These are phyloP conservation scores for Papilio xuthus DNA, from an alignment of 1,140 invertebrate species.

Conservation along the genomic window DNA sequence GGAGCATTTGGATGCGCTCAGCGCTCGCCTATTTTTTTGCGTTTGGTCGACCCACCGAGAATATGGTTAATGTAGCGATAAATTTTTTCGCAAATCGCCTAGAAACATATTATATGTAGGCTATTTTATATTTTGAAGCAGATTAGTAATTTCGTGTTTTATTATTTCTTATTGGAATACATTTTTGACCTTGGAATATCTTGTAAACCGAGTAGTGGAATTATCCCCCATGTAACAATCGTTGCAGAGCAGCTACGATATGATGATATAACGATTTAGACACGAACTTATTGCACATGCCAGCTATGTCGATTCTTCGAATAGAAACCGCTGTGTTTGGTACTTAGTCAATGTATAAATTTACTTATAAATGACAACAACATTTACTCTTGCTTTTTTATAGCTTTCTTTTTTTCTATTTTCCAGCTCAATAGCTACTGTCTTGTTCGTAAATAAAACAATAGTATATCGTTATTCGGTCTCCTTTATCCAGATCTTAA, in stretches of 20 bases:
- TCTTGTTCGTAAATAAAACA: neutral
- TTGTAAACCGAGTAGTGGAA: neutral
- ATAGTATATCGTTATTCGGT: neutral
- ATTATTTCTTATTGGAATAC: neutral
- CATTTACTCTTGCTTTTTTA: neutral
- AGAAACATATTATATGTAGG: conserved; percentile 10
- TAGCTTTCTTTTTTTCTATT: neutral
- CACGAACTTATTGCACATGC: neutral
- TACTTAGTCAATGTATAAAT: too few relatives aligned
- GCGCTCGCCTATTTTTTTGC: conserved; percentile 29
- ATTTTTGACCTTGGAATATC: neutral
- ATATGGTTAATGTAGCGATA: conserved; percentile 31
- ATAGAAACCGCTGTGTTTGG: neutral
- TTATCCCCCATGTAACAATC: too few relatives aligned
- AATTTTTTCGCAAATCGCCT: conserved; percentile 28
- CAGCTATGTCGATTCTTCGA: neutral
- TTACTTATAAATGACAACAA: neutral
- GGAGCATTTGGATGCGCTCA: conserved; percentile 26
- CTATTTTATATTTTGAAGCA: neutral
- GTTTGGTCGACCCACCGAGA: conserved; percentile 1
- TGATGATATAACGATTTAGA: neutral
- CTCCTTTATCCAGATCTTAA: neutral
- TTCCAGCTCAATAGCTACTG: neutral
- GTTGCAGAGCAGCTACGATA: neutral
- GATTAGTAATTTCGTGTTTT: neutral